Conservation (phyloP, 2,888 invertebrate species). For the Junonia oenone region DNA sequence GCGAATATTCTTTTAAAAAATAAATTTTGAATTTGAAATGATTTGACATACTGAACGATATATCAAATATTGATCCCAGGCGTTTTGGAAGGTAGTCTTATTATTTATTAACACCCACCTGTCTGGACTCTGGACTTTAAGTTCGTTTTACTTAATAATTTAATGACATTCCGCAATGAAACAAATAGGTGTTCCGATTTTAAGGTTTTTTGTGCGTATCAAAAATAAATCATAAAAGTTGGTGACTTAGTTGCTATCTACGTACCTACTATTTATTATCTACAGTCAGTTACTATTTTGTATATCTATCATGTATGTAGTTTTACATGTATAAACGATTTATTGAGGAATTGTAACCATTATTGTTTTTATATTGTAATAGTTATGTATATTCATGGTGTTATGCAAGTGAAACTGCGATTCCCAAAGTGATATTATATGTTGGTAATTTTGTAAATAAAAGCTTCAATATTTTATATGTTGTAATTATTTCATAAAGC, state of each 20-base stretch:
- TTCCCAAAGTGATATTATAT: constrained; percentile 79
- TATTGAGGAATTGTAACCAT: constrained; percentile 66
- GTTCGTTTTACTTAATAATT: too few species aligned
- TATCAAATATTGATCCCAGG: too few species aligned
- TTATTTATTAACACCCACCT: too few species aligned
- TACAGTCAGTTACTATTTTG: constrained; percentile 10
- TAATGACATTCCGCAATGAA: too few species aligned
- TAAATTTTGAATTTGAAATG: background rate
- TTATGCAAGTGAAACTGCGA: constrained; percentile 76
- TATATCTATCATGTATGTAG: constrained; percentile 28
- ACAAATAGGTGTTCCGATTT: background rate
- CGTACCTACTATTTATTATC: background rate
- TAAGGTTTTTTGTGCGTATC: background rate
- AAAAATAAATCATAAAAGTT: background rate
- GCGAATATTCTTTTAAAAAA: background rate
- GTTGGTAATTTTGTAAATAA: constrained; percentile 80
- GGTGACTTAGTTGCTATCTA: background rate
- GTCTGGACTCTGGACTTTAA: too few species aligned
- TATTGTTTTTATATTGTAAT: constrained; percentile 59
- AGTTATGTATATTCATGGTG: constrained; percentile 68
- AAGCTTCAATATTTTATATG: constrained; percentile 74
- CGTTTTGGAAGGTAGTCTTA: too few species aligned
- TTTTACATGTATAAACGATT: constrained; percentile 30
- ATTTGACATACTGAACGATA: background rate
- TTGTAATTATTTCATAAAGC: constrained; percentile 35